Evolutionary conservation across 2,888 invertebrate species (phyloP).

Genomic region (Anagyrus pseudococci): DNA sequence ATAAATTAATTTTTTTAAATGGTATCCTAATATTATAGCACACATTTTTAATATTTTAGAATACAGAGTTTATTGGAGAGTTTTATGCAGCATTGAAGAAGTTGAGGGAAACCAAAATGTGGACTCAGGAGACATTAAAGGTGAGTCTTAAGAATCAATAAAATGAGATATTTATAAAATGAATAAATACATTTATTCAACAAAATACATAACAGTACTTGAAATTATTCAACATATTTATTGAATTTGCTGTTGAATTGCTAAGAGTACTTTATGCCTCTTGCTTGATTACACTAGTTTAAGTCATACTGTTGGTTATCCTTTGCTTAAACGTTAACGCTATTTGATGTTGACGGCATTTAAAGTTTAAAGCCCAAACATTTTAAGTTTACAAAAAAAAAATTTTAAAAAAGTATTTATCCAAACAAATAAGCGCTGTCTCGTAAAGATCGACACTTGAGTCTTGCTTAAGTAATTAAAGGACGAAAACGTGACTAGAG

Average conservation of each 20-base stretch:
- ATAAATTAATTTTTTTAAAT: conserved; percentile 1
- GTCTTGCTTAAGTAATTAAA: conserved; percentile 50
- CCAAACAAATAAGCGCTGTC: too few species aligned
- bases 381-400: too few species aligned
- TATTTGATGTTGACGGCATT: too few species aligned
- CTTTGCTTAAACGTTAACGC: too few species aligned
- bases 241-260: conserved; percentile 4
- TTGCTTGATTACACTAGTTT: conserved; percentile 9
- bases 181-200: conserved; percentile 53
- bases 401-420: neutral
- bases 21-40: neutral
- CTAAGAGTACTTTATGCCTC: conserved; percentile 15
- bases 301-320: too few species aligned
- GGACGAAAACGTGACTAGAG: conserved; percentile 44
- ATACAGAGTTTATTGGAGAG: conserved; percentile 44
- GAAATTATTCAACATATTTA: conserved; percentile 17
- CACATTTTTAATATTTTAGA: conserved; percentile 45
- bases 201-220: conserved; percentile 40
- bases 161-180: conserved; percentile 32
- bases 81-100: conserved; percentile 45
- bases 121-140: conserved; percentile 54
- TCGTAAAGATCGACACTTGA: too few species aligned
- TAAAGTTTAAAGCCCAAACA: too few species aligned
- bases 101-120: conserved; percentile 49
- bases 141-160: conserved; percentile 45